Evolutionary conservation across 2,113 vertebrate genomes (phyloP).

Genomic region (Amblyopsis rosae): DNA sequence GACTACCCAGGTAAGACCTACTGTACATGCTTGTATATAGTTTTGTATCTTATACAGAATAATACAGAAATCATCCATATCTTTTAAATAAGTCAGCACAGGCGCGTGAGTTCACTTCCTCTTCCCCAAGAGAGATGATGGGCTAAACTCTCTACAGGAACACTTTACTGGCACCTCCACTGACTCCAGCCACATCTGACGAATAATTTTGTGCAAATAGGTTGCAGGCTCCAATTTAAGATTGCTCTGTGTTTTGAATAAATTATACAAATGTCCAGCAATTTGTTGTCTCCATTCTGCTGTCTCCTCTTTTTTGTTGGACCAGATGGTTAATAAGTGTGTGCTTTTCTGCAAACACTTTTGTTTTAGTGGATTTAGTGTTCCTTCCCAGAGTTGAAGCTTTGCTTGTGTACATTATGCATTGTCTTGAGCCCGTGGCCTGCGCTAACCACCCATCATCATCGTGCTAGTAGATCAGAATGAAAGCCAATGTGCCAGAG

Average conservation of each 20-base stretch:
- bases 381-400: conserved; percentile 12
- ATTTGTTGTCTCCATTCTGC: conserved; percentile 62
- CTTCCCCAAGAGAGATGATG: background rate
- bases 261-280: conserved; percentile 77
- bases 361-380: background rate
- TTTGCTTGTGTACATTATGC: conserved; percentile 1
- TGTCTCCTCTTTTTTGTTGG: conserved; percentile 39
- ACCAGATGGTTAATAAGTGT: conserved; percentile 61
- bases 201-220: conserved; percentile 76
- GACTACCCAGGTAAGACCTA: too few relatives aligned
- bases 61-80: too few relatives aligned
- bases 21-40: too few relatives aligned
- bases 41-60: too few relatives aligned
- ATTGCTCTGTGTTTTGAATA: conserved; percentile 72
- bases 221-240: conserved; percentile 74
- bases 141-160: conserved; percentile 21
- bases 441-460: conserved; percentile 21
- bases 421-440: conserved; percentile 8
- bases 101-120: conserved; percentile 19
- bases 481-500: conserved; percentile 31
- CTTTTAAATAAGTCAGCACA: background rate
- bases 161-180: conserved; percentile 45
- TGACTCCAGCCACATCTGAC: conserved; percentile 64
- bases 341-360: conserved; percentile 20
- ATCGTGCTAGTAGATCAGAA: conserved; percentile 21